Evolutionary conservation across 2,797 vertebrate genomes (phyloP), one percentile per base, ranked within the genome.

Genomic region (Thaleichthys pacificus): DNA sequence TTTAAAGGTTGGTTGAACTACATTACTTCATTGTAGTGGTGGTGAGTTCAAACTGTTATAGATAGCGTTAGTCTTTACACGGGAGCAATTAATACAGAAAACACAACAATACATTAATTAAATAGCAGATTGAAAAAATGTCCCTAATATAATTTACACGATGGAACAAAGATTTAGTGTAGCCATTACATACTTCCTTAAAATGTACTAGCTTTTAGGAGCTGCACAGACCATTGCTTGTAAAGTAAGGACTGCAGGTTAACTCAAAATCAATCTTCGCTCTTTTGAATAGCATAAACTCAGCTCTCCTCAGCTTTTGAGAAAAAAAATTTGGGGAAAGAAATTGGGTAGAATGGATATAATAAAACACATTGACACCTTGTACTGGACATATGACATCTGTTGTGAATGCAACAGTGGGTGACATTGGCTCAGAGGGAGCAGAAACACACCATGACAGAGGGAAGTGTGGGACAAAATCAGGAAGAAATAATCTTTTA

Each of bases 391-490:
- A 12, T 38, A 24, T 38, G 9, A 21, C 24, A 35, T 35, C 62
- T n/a, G 63, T 22, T 76, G 66, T 69, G 47, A 35, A 28, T 61
- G 35, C 68, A 71, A 49, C 72, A 75, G 51, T 21, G 61, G 38
- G 65, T 66, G 68, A 72, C 68, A 66, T 76, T 78, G 74, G 79
- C 49, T 38, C 68, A 82, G 77, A 73, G 68, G 21, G 42, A 30
- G 72, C 51, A 57, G 62, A 72, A 70, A 71, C 69, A 42, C 35
- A 42, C 35, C 35, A 47, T 22, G 5, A 65, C 35, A 65, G 35
- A 65, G 19, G 77, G 75, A 77, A 81, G 64, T 74, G 63, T 81
- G 66, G 79, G 35, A 65, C 77, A 81, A 78, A 82, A 75, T 62
- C 54, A 49, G 38, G 30, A 69, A 35, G 32, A 69, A 69, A 60